These are phyloP conservation scores for Tetranychus piercei DNA, from an alignment of 2,888 invertebrate genomes.

Conservation along the genomic window DNA sequence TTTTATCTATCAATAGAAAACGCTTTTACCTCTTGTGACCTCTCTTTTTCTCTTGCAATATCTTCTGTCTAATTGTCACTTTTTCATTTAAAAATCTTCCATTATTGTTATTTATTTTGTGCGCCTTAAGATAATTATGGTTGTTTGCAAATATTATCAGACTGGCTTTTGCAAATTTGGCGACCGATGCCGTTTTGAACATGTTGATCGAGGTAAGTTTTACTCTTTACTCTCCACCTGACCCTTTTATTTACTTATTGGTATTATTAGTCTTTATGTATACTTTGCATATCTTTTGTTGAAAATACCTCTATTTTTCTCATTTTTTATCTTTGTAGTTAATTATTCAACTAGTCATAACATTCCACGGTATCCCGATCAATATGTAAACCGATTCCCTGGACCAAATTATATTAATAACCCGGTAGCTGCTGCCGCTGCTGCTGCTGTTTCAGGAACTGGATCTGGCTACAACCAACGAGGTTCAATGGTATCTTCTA, in stretches of 20 bases:
- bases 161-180: neutral
- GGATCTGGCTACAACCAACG: neutral
- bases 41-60: no score
- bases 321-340: neutral
- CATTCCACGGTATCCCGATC: neutral
- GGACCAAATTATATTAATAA: neutral
- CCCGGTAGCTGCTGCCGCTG: neutral
- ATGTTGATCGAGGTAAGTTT: neutral
- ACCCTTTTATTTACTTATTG: neutral
- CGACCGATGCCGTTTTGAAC: neutral
- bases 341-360: neutral
- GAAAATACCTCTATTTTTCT: neutral
- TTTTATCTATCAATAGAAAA: no score
- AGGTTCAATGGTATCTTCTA: neutral
- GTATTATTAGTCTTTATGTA: neutral
- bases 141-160: neutral
- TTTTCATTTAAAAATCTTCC: no score
- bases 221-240: neutral
- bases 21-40: no score
- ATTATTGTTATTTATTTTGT: no score
- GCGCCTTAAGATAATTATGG: neutral
- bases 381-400: neutral
- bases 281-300: neutral
- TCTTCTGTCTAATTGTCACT: no score
- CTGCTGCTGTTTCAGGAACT: neutral